Base-by-base conservation (phyloP, 2,113 vertebrate species). In the Myiopsitta monachus region DNA sequence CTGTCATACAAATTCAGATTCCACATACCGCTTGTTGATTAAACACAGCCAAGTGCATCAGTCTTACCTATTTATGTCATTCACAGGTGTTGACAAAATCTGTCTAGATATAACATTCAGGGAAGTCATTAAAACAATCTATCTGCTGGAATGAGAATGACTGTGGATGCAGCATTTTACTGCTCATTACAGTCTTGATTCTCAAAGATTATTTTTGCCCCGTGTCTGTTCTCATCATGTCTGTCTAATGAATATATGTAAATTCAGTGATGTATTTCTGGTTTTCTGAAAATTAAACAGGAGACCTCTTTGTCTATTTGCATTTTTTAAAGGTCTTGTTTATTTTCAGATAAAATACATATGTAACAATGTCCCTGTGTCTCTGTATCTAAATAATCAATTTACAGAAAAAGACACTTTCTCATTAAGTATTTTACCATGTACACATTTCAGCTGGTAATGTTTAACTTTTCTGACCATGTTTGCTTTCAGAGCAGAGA, bases 51-150 rank as follows among this genome's bases (percentile, higher is more conserved):
- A 90, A 78, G 51, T 86, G 13, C 55, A 64, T 86, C 78, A 69
- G 51, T 83, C 79, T 86, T 93, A 75, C 28, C 55, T 93, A 38
- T 47, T 83, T 39, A 62, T 68, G 51, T 93, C 72, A 73, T 67
- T 91, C 41, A 57, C 24, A 55, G 36, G 14, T 63, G 75, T 27
- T 86, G 57, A 41, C 76, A 95, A 80, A 95, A 63, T 94, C 73
- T 61, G n/a, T 75, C 30, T 75, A 75, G 13, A 22, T 76, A 14
- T n/a, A 72, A 38, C 31, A 54, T 93, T 90, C 68, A 91, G 63
- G 78, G 62, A 84, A 92, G 70, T 82, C 77, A 87, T 95, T 92
- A 92, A 83, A 95, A 90, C 62, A 77, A 52, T 87, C 23, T 92
- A 39, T 44, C 59, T 89, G 27, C n/a, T 87, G 57, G 46, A 85